These are phyloP conservation scores for Pristionchus maxplancki DNA, from an alignment of 2,888 invertebrate species.

Conservation along the genomic window DNA sequence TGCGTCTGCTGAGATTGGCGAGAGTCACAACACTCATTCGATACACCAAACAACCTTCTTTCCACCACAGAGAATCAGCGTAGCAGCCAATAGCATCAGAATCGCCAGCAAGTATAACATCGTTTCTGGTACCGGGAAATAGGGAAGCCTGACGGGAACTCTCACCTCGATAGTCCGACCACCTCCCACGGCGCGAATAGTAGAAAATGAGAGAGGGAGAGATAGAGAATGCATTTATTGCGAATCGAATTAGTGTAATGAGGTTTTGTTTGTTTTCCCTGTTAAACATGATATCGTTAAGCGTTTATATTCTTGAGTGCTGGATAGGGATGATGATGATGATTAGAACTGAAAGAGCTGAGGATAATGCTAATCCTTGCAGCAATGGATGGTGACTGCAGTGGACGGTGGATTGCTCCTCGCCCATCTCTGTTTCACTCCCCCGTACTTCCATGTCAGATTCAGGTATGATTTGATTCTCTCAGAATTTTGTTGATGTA, in stretches of 20 bases:
- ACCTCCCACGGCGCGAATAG: not conserved
- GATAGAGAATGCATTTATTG: not conserved
- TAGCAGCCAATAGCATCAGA: not conserved
- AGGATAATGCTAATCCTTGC: not conserved
- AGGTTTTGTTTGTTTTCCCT: too few relatives aligned
- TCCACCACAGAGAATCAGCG: not conserved
- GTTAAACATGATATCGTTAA: too few relatives aligned
- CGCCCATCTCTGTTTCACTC: conserved; percentile 60
- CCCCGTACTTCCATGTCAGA: conserved; percentile 67
- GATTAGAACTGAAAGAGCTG: too few relatives aligned
- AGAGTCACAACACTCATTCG: not conserved
- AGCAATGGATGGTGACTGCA: conserved; percentile 59
- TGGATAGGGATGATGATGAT: too few relatives aligned
- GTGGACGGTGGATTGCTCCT: conserved; percentile 63
- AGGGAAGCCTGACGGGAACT: not conserved
- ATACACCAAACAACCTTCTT: not conserved
- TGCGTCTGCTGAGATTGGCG: not conserved
- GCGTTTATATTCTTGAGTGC: too few relatives aligned
- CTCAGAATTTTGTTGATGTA: not conserved
- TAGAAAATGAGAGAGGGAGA: not conserved
- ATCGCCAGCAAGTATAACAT: not conserved
- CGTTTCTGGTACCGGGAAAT: not conserved
- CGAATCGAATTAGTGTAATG: too few relatives aligned
- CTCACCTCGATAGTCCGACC: not conserved
- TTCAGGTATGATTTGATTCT: conserved; percentile 57